Base-by-base conservation (phyloP, 2,888 invertebrate genomes). In the Agrochola lota region DNA sequence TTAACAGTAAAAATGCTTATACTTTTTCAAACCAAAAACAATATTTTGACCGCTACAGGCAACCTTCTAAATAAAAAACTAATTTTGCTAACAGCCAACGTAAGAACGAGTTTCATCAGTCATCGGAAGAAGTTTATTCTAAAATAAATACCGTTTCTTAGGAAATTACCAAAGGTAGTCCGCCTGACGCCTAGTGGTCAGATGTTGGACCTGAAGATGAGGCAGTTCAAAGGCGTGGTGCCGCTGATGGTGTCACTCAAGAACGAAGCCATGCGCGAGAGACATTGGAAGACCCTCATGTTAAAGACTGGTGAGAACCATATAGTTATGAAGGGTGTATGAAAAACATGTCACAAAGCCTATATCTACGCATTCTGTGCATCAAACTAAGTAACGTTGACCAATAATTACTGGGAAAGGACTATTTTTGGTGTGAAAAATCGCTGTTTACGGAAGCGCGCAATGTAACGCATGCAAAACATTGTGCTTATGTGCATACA, bases 231-330 rank as follows among this genome's bases (percentile, higher is more conserved):
- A 91, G 98, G 98, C 85, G 98, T 98, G 0, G 98, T 99, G 2
- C 99, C 99, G 0, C 95, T 99, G 68, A 99, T 99, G 98, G 98
- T 99, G 8, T 98, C 99, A 63, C 94, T 99, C 72, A 99, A 99
- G 94, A 98, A 99, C 91, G 99, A 99, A 90, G 99, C 99, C 0
- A 97, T 99, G 93, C 96, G 99, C 17, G 98, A 98, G 87, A 97
- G 99, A 20, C 99, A 99, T 94, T 99, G 99, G 99, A 97, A 97
- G 87, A 97, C 98, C 88, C 96, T 99, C 68, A 99, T 99, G 99
- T 95, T 95, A 4, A 98, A 98, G 94, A 99, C 99, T 23, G 98
- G 98, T 92, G 95, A 89, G 87, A 60, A 52, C 0, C 8, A 52
- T 35, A 46, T 40, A 9, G 20, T 46, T 26, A 12, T 46, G 20